Percentiles rank a stretch among this genome's conserved stretches.
Conservation (phyloP, 1,140 invertebrate genomes). For the silkworm (Bombyx mori) region DNA sequence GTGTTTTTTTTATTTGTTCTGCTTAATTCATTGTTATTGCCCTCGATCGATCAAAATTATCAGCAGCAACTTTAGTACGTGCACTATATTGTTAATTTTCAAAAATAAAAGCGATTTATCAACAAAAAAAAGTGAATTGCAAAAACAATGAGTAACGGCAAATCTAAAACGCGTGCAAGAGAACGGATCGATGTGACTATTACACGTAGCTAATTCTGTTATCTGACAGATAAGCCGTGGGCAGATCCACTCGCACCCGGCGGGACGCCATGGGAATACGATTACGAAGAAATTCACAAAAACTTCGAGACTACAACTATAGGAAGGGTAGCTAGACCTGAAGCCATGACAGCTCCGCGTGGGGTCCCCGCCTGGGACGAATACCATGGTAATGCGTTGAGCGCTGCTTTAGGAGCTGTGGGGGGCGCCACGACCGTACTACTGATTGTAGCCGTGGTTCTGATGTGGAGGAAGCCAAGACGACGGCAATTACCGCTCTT, state of each 20-base stretch:
- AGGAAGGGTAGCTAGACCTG: constrained; percentile 14
- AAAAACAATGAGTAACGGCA: constrained; percentile 1
- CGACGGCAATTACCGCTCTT: constrained; percentile 33
- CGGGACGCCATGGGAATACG: constrained; percentile 38
- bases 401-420: constrained; percentile 42
- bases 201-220: constrained; percentile 54
- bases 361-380: constrained; percentile 11
- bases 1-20: no score
- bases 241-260: constrained; percentile 30
- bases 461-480: constrained; percentile 40
- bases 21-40: no score
- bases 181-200: constrained; percentile 50
- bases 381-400: constrained; percentile 39
- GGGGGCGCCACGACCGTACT: constrained; percentile 48
- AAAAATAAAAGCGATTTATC: no score
- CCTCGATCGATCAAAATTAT: no score
- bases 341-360: constrained; percentile 19
- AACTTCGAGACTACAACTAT: constrained; percentile 22
- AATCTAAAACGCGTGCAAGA: constrained; percentile 13
- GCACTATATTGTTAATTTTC: no score
- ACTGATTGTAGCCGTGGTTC: constrained; percentile 36
- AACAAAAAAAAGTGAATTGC: no score
- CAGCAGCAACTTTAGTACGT: no score
- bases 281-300: constrained; percentile 22
- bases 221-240: constrained; percentile 60